These are phyloP conservation scores for Iguana delicatissima DNA, from an alignment of 2,797 vertebrate species.

Conservation along the genomic window DNA sequence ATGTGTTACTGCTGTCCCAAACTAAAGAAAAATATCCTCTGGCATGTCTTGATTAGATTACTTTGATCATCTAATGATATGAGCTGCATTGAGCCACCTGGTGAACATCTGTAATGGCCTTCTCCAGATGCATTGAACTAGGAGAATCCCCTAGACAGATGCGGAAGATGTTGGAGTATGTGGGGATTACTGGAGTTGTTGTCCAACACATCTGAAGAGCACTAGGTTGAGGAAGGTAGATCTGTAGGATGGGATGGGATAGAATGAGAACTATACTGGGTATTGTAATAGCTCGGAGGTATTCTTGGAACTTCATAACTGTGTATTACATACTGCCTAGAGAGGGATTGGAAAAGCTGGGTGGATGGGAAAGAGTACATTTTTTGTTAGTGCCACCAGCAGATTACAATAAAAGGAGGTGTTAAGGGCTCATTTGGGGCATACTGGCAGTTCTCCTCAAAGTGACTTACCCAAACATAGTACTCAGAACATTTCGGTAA, in stretches of 20 bases:
- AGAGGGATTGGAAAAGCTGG: too few relatives aligned
- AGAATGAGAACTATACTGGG: neutral
- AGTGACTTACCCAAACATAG: neutral
- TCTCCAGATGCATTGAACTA: too few relatives aligned
- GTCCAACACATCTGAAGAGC: too few relatives aligned
- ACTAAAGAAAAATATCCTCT: neutral
- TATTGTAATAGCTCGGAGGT: neutral
- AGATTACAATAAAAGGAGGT: neutral
- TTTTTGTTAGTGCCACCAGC: neutral
- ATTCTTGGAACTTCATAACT: neutral
- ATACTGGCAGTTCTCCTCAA: neutral
- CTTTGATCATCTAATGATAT: neutral
- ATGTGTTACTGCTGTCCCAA: too few relatives aligned
- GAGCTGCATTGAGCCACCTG: neutral
- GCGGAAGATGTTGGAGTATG: neutral
- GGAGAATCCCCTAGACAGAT: too few relatives aligned
- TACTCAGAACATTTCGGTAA: neutral
- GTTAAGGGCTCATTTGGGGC: neutral
- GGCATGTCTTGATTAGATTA: neutral
- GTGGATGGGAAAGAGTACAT: too few relatives aligned
- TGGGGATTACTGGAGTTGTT: neutral
- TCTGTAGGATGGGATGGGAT: neutral
- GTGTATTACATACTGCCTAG: neutral
- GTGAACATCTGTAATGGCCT: neutral
- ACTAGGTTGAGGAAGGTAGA: too few relatives aligned